Evolutionary conservation across 2,113 vertebrate species (phyloP).

Genomic region (Cyphomyrus discorhynchus): DNA sequence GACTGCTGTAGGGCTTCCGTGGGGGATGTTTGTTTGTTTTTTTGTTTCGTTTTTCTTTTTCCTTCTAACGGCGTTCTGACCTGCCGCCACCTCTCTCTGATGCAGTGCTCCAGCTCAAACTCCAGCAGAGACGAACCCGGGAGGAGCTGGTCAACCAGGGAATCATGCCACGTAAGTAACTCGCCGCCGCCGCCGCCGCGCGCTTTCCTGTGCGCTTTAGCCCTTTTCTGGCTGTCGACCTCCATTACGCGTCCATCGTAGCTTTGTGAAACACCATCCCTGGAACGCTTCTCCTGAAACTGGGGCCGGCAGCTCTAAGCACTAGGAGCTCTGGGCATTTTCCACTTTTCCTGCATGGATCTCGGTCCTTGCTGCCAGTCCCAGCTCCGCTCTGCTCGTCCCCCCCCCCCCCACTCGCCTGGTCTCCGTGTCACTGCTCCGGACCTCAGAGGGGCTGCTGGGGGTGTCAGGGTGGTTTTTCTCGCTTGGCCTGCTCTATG

Average conservation of each 20-base stretch:
- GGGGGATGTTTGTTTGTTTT: background rate
- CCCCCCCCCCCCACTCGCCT: background rate
- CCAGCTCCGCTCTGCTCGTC: background rate
- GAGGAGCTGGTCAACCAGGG: constrained; percentile 97
- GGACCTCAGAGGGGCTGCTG: background rate
- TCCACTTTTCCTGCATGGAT: background rate
- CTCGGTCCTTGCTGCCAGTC: background rate
- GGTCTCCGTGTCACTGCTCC: background rate
- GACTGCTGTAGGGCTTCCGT: background rate
- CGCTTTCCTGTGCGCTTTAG: background rate
- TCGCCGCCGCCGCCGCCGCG: too few species aligned
- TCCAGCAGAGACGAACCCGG: constrained; percentile 92
- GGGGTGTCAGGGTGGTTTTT: background rate
- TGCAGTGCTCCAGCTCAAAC: constrained; percentile 95
- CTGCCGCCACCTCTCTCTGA: constrained; percentile 35
- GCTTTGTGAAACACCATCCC: background rate
- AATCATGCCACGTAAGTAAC: constrained; percentile 98
- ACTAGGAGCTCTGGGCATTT: background rate
- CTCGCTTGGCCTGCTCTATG: background rate
- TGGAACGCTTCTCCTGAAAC: background rate
- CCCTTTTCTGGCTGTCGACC: background rate
- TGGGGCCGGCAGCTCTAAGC: background rate
- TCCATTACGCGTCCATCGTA: background rate
- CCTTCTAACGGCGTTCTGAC: background rate
- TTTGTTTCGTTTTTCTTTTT: background rate